phyloP scores from a whole-genome alignment of 2,888 invertebrate species.

The Cylloceria caligata region DNA sequence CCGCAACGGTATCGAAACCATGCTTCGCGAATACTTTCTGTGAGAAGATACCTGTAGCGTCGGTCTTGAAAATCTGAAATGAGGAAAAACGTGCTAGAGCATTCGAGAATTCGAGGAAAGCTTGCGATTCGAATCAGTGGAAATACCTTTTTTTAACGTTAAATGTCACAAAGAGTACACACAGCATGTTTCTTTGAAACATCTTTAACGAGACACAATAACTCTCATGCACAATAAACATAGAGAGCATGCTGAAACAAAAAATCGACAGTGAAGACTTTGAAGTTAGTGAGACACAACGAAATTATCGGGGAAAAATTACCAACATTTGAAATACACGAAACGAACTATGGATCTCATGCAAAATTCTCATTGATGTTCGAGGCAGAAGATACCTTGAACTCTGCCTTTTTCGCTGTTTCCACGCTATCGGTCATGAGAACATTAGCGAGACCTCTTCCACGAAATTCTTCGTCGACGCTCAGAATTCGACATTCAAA shows the following conservation, averaged over 20 bases:
- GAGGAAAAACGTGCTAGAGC: slow-evolving; percentile 81
- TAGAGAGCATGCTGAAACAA: slow-evolving; percentile 80
- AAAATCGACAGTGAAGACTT: slow-evolving; percentile 50
- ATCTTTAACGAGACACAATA: slow-evolving; percentile 63
- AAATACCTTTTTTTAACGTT: slow-evolving; percentile 10
- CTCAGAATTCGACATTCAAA: slow-evolving; percentile 93
- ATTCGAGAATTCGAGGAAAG: neutral
- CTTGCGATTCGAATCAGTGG: neutral
- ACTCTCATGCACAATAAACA: slow-evolving; percentile 78
- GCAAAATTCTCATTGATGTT: neutral
- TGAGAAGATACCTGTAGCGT: slow-evolving; percentile 92
- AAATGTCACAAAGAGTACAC: slow-evolving; percentile 53
- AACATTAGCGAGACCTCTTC: slow-evolving; percentile 91
- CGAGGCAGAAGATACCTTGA: slow-evolving; percentile 86
- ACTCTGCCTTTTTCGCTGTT: slow-evolving; percentile 88
- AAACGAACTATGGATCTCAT: neutral
- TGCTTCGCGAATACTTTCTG: slow-evolving; percentile 90
- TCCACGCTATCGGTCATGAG: slow-evolving; percentile 89
- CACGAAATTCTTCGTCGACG: slow-evolving; percentile 90
- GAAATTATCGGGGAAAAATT: neutral
- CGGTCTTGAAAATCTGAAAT: slow-evolving; percentile 92
- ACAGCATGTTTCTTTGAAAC: slow-evolving; percentile 28
- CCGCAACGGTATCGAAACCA: slow-evolving; percentile 88
- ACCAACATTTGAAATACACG: neutral
- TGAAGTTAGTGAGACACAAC: slow-evolving; percentile 9